phyloP scores from a whole-genome alignment of 2,888 invertebrate species.

The Trichopoda pennipes region DNA sequence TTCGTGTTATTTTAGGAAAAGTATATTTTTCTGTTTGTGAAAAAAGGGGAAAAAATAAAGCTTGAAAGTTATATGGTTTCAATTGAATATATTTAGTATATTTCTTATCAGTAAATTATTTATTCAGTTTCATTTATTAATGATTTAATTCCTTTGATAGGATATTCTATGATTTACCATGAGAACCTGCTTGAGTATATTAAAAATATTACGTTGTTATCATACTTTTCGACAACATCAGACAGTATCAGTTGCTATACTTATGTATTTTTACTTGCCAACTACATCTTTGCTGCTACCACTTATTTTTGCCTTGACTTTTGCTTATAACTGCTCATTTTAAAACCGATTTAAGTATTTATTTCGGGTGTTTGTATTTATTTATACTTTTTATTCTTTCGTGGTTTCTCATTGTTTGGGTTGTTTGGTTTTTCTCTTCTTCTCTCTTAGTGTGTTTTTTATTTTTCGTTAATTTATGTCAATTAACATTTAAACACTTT shows the following conservation, averaged over 20 bases:
- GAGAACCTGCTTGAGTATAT: constrained; percentile 7
- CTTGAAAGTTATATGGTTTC: too few relatives aligned
- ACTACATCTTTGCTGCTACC: constrained; percentile 50
- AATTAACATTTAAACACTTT: constrained; percentile 71
- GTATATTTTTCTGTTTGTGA: too few relatives aligned
- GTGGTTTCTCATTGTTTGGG: constrained; percentile 56
- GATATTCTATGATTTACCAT: constrained; percentile 1
- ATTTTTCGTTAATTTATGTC: constrained; percentile 70
- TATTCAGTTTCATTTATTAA: background rate
- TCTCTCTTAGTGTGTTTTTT: constrained; percentile 34
- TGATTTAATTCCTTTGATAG: constrained; percentile 31
- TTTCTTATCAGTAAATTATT: too few relatives aligned
- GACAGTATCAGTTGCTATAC: constrained; percentile 20
- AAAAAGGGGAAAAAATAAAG: too few relatives aligned
- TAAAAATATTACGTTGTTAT: constrained; percentile 42
- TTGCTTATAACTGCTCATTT: constrained; percentile 63
- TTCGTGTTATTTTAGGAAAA: too few relatives aligned
- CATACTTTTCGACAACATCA: constrained; percentile 22
- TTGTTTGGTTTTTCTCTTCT: constrained; percentile 7
- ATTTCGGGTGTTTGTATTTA: constrained; percentile 70
- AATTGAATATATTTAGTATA: too few relatives aligned
- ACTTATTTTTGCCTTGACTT: background rate
- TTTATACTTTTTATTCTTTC: constrained; percentile 68
- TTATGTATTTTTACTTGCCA: constrained; percentile 19
- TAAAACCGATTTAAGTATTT: constrained; percentile 67